A percentile compares a stretch with the other conserved stretches of the same genome.
phyloP scores from a whole-genome alignment of 1,140 invertebrate genomes.

The Cataglyphis hispanica region DNA sequence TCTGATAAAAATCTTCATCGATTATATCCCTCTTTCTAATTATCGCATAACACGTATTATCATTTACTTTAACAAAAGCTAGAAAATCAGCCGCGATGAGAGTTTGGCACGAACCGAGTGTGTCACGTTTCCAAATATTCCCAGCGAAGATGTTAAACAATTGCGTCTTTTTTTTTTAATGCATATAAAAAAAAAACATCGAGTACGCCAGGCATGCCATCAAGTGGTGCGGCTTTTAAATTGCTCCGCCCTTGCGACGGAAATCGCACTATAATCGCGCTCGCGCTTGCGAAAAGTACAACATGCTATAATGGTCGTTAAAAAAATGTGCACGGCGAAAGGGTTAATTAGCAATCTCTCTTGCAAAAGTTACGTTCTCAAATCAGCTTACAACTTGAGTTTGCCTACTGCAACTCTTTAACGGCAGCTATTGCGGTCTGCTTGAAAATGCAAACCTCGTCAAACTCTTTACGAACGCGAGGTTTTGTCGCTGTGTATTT shows the following conservation, averaged over 20 bases:
- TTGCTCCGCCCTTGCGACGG: constrained; percentile 22
- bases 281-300: neutral
- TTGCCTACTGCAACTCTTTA: constrained; percentile 29
- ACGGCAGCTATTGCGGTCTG: constrained; percentile 21
- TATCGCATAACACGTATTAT: neutral
- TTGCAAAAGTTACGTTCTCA: constrained; percentile 41
- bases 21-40: constrained; percentile 1
- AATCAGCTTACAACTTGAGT: constrained; percentile 44
- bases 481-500: neutral
- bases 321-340: constrained; percentile 42
- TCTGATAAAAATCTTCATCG: neutral
- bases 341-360: constrained; percentile 39
- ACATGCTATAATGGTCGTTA: neutral
- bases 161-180: constrained; percentile 38
- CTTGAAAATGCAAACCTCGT: constrained; percentile 41
- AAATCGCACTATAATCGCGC: constrained; percentile 4
- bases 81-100: constrained; percentile 1
- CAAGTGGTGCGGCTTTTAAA: constrained; percentile 49
- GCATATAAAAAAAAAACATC: neutral
- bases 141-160: neutral
- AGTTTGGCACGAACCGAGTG: constrained; percentile 23
- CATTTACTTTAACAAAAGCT: constrained; percentile 37
- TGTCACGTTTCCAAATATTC: constrained; percentile 1
- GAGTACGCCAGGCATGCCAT: neutral
- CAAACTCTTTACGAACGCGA: constrained; percentile 20